A percentile compares a stretch with the other conserved stretches of the same genome.
phyloP scores from a whole-genome alignment of 2,113 vertebrate genomes.

The Ciconia maguari region DNA sequence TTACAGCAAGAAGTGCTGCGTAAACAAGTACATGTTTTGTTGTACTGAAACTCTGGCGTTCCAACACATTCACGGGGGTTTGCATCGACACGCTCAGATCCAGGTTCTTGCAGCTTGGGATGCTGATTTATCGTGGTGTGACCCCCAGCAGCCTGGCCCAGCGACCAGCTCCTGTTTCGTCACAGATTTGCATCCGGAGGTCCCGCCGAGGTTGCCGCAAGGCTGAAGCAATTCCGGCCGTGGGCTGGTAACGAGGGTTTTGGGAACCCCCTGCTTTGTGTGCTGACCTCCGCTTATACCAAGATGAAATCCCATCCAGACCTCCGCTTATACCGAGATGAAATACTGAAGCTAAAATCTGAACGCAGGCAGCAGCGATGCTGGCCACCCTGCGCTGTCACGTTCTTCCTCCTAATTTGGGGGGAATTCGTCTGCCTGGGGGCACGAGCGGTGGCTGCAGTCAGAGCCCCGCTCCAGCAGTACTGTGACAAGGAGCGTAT shows the following conservation, averaged over 20 bases:
- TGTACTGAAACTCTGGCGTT: neutral
- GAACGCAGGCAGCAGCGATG: neutral
- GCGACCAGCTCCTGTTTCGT: neutral
- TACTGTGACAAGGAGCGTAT: neutral
- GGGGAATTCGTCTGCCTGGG: neutral
- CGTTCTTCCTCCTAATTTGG: neutral
- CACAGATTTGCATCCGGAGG: neutral
- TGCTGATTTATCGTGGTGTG: neutral
- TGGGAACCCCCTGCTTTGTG: neutral
- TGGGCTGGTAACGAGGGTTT: neutral
- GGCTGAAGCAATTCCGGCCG: neutral
- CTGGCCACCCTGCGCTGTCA: neutral
- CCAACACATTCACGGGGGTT: neutral
- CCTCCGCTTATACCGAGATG: neutral
- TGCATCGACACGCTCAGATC: neutral
- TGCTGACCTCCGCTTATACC: neutral
- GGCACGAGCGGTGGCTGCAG: neutral
- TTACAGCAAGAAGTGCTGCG: accelerated
- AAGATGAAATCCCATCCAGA: no score
- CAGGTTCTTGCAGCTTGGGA: neutral
- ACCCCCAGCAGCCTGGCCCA: neutral
- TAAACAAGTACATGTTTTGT: neutral
- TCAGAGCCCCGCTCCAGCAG: neutral
- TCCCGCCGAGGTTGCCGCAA: neutral
- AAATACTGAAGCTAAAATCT: neutral